A percentile compares a stretch with the other conserved stretches of the same genome.
Evolutionary conservation across 2,888 invertebrate genomes (phyloP).

Genomic region (Acrobasis suavella): DNA sequence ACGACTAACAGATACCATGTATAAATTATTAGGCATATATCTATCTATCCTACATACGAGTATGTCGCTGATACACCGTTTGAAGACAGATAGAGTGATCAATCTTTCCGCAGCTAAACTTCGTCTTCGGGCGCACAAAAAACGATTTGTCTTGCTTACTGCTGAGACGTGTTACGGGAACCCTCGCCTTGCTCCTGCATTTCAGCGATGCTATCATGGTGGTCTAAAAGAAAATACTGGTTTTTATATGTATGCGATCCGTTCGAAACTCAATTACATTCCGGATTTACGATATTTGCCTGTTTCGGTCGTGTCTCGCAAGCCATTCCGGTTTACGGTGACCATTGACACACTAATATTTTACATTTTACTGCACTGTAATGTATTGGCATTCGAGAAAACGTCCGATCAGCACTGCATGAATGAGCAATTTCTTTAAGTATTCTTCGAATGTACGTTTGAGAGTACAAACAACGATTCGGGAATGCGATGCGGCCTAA

Average conservation of each 20-base stretch:
- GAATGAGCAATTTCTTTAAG: neutral
- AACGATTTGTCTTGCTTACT: constrained; percentile 48
- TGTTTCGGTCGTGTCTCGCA: constrained; percentile 3
- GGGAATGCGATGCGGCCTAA: neutral
- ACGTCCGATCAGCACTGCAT: neutral
- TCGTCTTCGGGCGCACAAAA: constrained; percentile 36
- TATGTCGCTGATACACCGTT: constrained; percentile 32
- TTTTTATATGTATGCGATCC: constrained; percentile 14
- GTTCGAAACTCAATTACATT: constrained; percentile 13
- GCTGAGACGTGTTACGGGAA: constrained; percentile 37
- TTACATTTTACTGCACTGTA: neutral
- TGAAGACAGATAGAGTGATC: constrained; percentile 41
- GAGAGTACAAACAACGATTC: neutral
- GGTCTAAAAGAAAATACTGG: constrained; percentile 23
- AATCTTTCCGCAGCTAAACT: constrained; percentile 43
- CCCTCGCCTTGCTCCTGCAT: constrained; percentile 38
- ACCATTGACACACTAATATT: neutral
- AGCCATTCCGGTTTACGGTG: neutral
- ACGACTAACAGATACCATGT: too few species aligned
- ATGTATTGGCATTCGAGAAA: neutral
- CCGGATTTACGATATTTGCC: constrained; percentile 10
- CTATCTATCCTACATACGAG: constrained; percentile 13
- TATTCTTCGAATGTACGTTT: neutral
- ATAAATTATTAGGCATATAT: too few species aligned
- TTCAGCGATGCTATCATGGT: constrained; percentile 35